Evolutionary conservation across 92 coral and sea anemone genomes (phyloP), one percentile per base, ranked within the genome.

Genomic region (Epizoanthus scotinus): DNA sequence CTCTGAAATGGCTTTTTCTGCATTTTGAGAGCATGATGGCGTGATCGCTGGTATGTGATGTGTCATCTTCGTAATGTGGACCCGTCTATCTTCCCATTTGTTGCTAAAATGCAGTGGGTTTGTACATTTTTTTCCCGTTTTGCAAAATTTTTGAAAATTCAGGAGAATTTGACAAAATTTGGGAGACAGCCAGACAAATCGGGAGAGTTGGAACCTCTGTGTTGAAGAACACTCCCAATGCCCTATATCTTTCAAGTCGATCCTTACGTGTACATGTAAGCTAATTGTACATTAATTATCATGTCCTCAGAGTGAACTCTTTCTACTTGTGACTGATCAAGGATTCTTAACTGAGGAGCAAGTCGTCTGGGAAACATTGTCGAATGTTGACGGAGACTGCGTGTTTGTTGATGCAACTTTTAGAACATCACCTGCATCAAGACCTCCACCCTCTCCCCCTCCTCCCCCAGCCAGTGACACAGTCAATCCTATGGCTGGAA

Each of bases 331-430:
- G 17, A 95, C 99, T 42, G 99, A 95, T 84, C 99, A 95, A 71
- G 99, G 99, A n/a, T 95, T 87, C 73, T 80, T 95, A 49, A 95
- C 99, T 14, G 99, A 95, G 78, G 99, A 95, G 20, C 89, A 90
- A 26, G 94, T 93, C 6, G 86, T 95, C 73, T 95, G 99, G 99
- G 98, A 93, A 82, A 89, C 99, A 21, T 83, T 95, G 31, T 85
- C 96, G 19, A 95, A 87, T 86, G 99, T 95, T 14, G 98, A 95
- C 36, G 99, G 99, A 17, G 98, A 93, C 71, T 86, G 99, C 2
- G 82, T 56, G 38, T 95, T 95, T 82, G 99, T 95, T 21, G 98
- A 96, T 83, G 87, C 90, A 29, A 90, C 83, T 34, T 93, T 96
- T 67, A 85, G 87, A 77, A 83, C 91, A 31, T 82, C 91, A 52